phyloP scores from a whole-genome alignment of 2,113 vertebrate species.

The Tursiops truncatus region DNA sequence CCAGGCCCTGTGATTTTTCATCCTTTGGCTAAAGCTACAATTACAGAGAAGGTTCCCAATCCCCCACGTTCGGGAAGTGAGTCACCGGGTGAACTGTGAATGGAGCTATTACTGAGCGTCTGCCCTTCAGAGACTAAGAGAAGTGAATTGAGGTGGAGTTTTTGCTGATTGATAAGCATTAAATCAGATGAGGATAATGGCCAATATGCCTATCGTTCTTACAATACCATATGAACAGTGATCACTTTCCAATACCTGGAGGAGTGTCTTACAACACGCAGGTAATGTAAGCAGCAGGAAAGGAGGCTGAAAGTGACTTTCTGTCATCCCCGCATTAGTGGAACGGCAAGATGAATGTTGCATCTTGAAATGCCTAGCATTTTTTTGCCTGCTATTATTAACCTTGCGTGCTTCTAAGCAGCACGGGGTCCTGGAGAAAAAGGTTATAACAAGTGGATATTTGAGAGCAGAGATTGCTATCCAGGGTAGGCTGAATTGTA shows the following conservation, averaged over 20 bases:
- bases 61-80: background rate
- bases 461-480: background rate
- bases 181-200: slow-evolving; percentile 13
- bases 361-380: rapidly evolving
- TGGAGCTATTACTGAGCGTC: background rate
- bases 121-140: background rate
- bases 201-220: background rate
- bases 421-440: slow-evolving; percentile 44
- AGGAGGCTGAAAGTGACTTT: slow-evolving; percentile 69
- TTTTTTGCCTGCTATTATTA: slow-evolving; percentile 74
- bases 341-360: slow-evolving; percentile 40
- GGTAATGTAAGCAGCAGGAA: slow-evolving; percentile 64
- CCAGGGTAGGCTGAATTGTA: background rate
- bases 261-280: slow-evolving; percentile 19
- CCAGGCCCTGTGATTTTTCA: background rate
- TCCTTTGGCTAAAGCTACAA: background rate
- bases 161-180: slow-evolving; percentile 34
- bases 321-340: slow-evolving; percentile 68
- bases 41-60: background rate
- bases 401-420: background rate
- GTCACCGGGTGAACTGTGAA: background rate
- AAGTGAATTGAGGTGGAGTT: background rate
- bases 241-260: slow-evolving; percentile 50
- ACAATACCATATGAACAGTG: rapidly evolving
- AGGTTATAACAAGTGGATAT: slow-evolving; percentile 30